Evolutionary conservation across 1,140 invertebrate genomes (phyloP).

Genomic region (Lycorma delicatula): DNA sequence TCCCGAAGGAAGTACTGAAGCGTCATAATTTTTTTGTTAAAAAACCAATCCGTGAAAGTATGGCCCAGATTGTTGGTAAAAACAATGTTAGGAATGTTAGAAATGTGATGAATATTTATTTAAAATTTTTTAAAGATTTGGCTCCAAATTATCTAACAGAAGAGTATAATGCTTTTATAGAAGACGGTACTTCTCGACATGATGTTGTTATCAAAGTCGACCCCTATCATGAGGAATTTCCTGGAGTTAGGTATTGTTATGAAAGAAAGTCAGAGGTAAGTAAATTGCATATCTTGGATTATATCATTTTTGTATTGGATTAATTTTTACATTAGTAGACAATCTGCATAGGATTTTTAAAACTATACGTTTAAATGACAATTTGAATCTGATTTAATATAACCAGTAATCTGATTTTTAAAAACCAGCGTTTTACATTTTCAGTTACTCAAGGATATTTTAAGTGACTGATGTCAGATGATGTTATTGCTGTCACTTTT

Average conservation of each 20-base stretch:
- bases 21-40: constrained; percentile 65
- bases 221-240: constrained; percentile 55
- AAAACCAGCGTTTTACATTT: too few relatives aligned
- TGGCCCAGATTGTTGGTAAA: constrained; percentile 46
- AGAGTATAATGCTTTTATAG: constrained; percentile 57
- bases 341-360: too few relatives aligned
- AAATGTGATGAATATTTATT: constrained; percentile 67
- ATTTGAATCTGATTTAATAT: too few relatives aligned
- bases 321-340: too few relatives aligned
- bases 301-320: too few relatives aligned
- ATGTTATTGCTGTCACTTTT: too few relatives aligned
- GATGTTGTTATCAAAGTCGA: constrained; percentile 54
- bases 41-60: constrained; percentile 57
- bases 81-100: constrained; percentile 42
- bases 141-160: constrained; percentile 74
- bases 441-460: too few relatives aligned
- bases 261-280: constrained; percentile 51
- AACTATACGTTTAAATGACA: too few relatives aligned
- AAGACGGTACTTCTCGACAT: constrained; percentile 48
- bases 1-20: constrained; percentile 66
- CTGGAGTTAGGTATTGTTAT: constrained; percentile 53
- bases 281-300: too few relatives aligned
- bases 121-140: constrained; percentile 63
- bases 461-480: too few relatives aligned
- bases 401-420: too few relatives aligned